Evolutionary conservation across 2,113 vertebrate genomes (phyloP), one percentile per base, ranked within the genome.

Genomic region (Cynopterus brachyotis): DNA sequence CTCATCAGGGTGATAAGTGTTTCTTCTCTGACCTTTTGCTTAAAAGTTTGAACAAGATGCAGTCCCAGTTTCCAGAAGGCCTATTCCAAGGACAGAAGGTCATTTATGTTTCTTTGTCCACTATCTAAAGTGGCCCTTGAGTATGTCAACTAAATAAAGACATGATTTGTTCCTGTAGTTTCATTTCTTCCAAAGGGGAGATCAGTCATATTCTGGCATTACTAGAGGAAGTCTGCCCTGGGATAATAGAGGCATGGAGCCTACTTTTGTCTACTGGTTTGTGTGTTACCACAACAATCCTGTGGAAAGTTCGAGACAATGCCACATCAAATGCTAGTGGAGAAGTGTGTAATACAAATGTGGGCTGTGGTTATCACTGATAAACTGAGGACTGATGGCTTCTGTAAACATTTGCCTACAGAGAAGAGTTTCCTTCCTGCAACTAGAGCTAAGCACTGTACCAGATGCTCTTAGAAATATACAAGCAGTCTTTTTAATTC

Each of bases 51-150:
- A 88, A 91, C 19, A 86, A 76, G 53, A 83, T 22, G 11, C 37
- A 76, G 17, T n/a, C 72, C 47, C 15, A 4, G 22, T 76, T 93
- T 90, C 60, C 57, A 57, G 75, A 92, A 84, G 32, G 32, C 6
- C 45, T 88, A 13, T 57, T 85, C 24, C 62, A 64, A 26, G 45
- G 17, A 24, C 40, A 91, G 73, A 92, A 75, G 55, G 30, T 35
- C n/a, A 50, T 17, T 94, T 80, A 35, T 24, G 22, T 66, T 90
- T 96, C 91, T 86, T 80, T 91, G 53, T 85, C 64, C 67, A 35
- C 35, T 76, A 55, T 10, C 60, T 88, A 82, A 93, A 66, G 30
- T 83, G 59, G 3, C 47, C 42, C n/a, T 91, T 55, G n/a, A 55
- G 37, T n/a, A 32, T 57, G 42, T 59, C 84, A 93, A 11, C 3